Percentiles rank a stretch among this genome's conserved stretches.
Conservation (phyloP, 2,113 vertebrate genomes). For the Laticauda laticaudata region DNA sequence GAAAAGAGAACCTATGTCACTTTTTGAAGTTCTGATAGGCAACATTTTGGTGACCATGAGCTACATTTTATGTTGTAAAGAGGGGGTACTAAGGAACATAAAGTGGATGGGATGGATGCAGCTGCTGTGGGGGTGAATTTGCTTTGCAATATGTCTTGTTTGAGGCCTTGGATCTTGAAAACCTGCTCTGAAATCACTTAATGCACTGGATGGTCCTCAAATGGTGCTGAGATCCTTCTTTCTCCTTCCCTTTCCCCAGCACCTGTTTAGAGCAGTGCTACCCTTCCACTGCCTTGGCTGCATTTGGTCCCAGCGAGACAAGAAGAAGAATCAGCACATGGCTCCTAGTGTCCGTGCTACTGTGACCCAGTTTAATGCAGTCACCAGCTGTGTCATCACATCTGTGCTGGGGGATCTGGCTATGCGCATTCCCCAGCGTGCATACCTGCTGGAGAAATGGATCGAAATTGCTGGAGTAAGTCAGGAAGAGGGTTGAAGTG, state of each 20-base stretch:
- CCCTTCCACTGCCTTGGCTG: slow-evolving; percentile 87
- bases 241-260: slow-evolving; percentile 60
- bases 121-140: not conserved
- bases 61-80: not conserved
- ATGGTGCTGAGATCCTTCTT: rapidly evolving
- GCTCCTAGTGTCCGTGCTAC: slow-evolving; percentile 85
- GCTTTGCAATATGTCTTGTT: not conserved
- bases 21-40: not conserved
- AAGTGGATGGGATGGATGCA: not conserved
- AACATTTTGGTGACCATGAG: not conserved
- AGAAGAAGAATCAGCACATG: slow-evolving; percentile 76
- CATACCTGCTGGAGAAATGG: slow-evolving; percentile 84
- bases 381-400: slow-evolving; percentile 81
- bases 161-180: not conserved
- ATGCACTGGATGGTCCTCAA: not conserved
- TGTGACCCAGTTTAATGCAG: slow-evolving; percentile 81
- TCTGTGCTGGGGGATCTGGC: slow-evolving; percentile 73
- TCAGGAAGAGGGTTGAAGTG: not conserved
- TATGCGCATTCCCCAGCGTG: slow-evolving; percentile 67
- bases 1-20: not conserved
- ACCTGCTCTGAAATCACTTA: not conserved
- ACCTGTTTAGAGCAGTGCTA: slow-evolving; percentile 78
- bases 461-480: slow-evolving; percentile 82
- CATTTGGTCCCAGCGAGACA: slow-evolving; percentile 87
- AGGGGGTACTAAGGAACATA: not conserved